Evolutionary conservation across 2,797 vertebrate species (phyloP), one percentile per base, ranked within the genome.

Genomic region (Spheniscus humboldti): DNA sequence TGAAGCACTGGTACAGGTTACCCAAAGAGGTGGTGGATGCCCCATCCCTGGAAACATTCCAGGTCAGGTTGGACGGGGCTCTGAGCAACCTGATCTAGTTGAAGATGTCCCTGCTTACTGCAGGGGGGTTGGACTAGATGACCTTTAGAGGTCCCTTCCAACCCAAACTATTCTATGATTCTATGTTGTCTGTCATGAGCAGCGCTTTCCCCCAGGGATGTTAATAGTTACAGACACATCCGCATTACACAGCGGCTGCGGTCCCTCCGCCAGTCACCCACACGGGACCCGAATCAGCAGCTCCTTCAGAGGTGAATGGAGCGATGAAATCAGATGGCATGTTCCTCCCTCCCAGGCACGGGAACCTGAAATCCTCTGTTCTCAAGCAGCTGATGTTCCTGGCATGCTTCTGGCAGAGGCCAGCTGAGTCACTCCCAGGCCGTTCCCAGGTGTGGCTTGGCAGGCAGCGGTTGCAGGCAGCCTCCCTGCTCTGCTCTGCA

Each of bases 161-260:
- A 41, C 41, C 41, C 41, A 41, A 41, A 41, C 41, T 41, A 41
- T 41, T 41, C 41, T 41, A 7, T 41, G 41, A 15, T 41, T 41
- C 41, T 41, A 41, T 56, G 82, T 1, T 57, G 47, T 28, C 69
- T 75, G 68, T 68, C 0, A 0, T 4, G 47, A 77, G 69, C 66
- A 56, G 66, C 4, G 0, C 64, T 48, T 72, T 79, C 1, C 43
- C 48, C 7, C 1, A 0, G 55, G 47, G 18, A 27, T 0, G 0
- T 24, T 39, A 17, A 20, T 25, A 7, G 43, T 41, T n/a, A 7
- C 16, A 35, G 47, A 50, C 4, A 5, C 33, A 27, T 24, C n/a
- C 3, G 0, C 3, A 0, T 50, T 47, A 55, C 43, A 7, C 37
- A 13, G 39, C 0, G 3, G 37, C 56, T 67, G 68, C 0, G 0